Conservation (phyloP, 2,888 invertebrate species). For the Blastobasis lacticolella region DNA sequence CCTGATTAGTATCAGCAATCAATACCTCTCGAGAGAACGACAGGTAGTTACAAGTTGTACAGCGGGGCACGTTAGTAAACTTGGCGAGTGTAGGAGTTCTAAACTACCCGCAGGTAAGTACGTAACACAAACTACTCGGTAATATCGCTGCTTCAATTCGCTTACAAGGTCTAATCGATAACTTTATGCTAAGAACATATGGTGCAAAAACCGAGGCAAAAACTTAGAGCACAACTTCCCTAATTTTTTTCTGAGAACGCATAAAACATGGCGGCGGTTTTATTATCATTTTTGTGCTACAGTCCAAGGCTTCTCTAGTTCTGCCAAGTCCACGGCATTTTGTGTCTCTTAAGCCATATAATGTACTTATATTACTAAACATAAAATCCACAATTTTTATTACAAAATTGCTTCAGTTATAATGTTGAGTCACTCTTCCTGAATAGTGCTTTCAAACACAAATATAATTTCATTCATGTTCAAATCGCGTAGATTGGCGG, state of each 20-base stretch:
- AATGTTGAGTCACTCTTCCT: too few species aligned
- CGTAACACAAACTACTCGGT: not conserved
- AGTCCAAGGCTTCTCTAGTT: too few species aligned
- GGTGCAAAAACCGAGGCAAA: not conserved
- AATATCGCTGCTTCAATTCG: slow-evolving; percentile 1
- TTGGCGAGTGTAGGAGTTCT: slow-evolving; percentile 7
- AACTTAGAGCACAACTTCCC: not conserved
- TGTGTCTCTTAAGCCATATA: too few species aligned
- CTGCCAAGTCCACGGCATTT: too few species aligned
- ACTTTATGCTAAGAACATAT: not conserved
- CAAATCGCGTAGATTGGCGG: slow-evolving; percentile 6
- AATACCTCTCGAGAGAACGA: slow-evolving; percentile 4
- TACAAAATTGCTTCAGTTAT: too few species aligned
- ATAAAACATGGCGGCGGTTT: too few species aligned
- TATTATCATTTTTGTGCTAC: too few species aligned
- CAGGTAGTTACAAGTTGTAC: slow-evolving; percentile 3
- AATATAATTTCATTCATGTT: slow-evolving; percentile 5
- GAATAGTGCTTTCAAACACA: too few species aligned
- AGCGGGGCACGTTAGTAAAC: slow-evolving; percentile 3
- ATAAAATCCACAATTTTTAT: too few species aligned
- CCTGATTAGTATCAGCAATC: not conserved
- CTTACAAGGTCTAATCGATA: slow-evolving; percentile 3
- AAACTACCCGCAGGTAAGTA: not conserved
- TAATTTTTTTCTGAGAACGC: not conserved
- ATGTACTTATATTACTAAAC: too few species aligned